Base-by-base conservation (phyloP, 2,888 invertebrate genomes). In the Cabera pusaria region DNA sequence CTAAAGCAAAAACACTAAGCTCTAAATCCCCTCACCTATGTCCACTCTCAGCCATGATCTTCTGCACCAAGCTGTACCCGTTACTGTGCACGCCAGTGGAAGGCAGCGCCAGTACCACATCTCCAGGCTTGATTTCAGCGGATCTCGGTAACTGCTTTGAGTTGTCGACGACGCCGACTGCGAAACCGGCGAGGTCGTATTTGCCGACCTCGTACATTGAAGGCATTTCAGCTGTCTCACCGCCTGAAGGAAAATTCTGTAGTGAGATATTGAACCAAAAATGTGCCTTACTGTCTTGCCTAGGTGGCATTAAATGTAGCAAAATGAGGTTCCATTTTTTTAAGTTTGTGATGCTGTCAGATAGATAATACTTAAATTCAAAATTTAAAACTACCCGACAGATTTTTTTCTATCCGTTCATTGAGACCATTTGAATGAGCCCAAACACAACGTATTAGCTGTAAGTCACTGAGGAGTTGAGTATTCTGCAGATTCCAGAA, bases 221-320 rank as follows among this genome's bases (percentile, higher is more conserved):
- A 0, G 99, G 98, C 98, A 98, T 98, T 86, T 98, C 98, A 0
- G 98, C 98, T 1, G 98, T 98, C 86, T 99, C 98, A 0, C 98
- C 98, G 44, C 93, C 93, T 96, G 31, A 4, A 28, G 5, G 2
- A 2, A 17, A 6, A 10, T 14, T n/a, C 14, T 4, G 14, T 14
- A 4, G 14, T 14, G 14, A 14, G 4, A 1, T 7, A 32, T 3
- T 9, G 2, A 9, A 32, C 5, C 26, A 8, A 5, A 6, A 3
- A 17, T 25, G 7, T n/a, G n/a, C n/a, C n/a, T n/a, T n/a, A n/a
- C n/a, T n/a, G n/a, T n/a, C n/a, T n/a, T n/a, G n/a, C n/a, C n/a
- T n/a, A n/a, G n/a, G n/a, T n/a, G n/a, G n/a, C n/a, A n/a, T n/a
- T n/a, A n/a, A n/a, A n/a, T n/a, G n/a, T n/a, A n/a, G n/a, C n/a